Evolutionary conservation across 2,888 invertebrate genomes (phyloP), one percentile per base, ranked within the genome.

Genomic region (Polyommatus iphigenia): DNA sequence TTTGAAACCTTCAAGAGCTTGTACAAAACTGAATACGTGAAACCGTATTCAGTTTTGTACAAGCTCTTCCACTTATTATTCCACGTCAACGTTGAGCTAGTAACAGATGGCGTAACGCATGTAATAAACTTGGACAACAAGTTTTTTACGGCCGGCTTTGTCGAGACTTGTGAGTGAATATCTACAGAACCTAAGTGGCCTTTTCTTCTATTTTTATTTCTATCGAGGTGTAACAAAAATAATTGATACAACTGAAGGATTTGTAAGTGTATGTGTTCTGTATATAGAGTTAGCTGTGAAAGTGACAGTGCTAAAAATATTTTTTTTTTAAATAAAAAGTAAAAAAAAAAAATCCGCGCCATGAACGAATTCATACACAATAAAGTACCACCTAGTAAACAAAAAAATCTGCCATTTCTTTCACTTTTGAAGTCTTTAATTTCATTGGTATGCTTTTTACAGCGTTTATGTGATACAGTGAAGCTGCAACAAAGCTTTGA

Each of bases 401-500:
- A 10, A 46, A 6, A 0, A 41, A 3, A 10, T 0, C 10, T 46
- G 46, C 46, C 8, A 59, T 59, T 59, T 59, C 59, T 20, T 8
- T 24, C 13, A 8, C 13, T 15, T 29, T 0, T 18, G 0, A 29
- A 29, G 6, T 67, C 29, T 62, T 62, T 6, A 67, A 15, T 6
- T 15, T 29, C 18, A 67, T 29, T 67, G 67, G 67, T 67, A 67
- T 67, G 72, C 72, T n/a, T 72, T 72, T 72, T 72, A 72, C 41
- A 72, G 36, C 20, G 41, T 72, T 41, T 41, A 67, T 67, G 72
- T 72, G 72, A 41, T 72, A 41, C n/a, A 72, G 36, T 71, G 8
- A 18, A 72, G 18, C 20, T 41, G 20, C 36, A 72, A 72, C 72
- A 72, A 72, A 72, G 72, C 72, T 72, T 41, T 72, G 72, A 72